Percentiles rank a stretch among this genome's conserved stretches.
Conservation (phyloP, 2,888 invertebrate species). For the Eupsilia transversa region DNA sequence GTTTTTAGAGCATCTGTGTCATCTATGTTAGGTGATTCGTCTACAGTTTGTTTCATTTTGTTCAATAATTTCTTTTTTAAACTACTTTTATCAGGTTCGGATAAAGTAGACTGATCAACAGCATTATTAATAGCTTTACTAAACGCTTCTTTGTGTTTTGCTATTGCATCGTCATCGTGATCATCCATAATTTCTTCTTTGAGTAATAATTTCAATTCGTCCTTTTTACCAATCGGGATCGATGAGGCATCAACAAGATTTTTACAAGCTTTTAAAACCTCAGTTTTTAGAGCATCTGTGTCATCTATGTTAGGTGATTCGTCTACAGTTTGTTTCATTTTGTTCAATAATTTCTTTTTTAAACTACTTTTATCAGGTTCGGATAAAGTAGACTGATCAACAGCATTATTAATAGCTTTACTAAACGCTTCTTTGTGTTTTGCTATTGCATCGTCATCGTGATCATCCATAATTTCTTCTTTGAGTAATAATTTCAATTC, state of each 20-base stretch:
- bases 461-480: background rate
- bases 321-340: slow-evolving; percentile 12
- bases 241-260: slow-evolving; percentile 20
- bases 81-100: slow-evolving; percentile 9
- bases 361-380: slow-evolving; percentile 19
- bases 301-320: slow-evolving; percentile 18
- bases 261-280: slow-evolving; percentile 10
- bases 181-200: background rate
- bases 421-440: slow-evolving; percentile 47
- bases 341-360: slow-evolving; percentile 31
- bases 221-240: background rate
- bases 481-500: slow-evolving; percentile 18
- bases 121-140: slow-evolving; percentile 29
- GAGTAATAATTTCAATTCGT: slow-evolving; percentile 16
- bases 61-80: slow-evolving; percentile 39
- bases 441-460: too few species aligned
- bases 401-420: slow-evolving; percentile 29
- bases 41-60: slow-evolving; percentile 11
- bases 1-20: slow-evolving; percentile 19
- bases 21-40: slow-evolving; percentile 9
- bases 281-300: slow-evolving; percentile 10
- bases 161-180: too few species aligned
- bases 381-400: slow-evolving; percentile 27
- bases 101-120: slow-evolving; percentile 25
- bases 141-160: slow-evolving; percentile 49